Evolutionary conservation across 2,797 vertebrate species (phyloP).

Genomic region (Eulemur mongoz): DNA sequence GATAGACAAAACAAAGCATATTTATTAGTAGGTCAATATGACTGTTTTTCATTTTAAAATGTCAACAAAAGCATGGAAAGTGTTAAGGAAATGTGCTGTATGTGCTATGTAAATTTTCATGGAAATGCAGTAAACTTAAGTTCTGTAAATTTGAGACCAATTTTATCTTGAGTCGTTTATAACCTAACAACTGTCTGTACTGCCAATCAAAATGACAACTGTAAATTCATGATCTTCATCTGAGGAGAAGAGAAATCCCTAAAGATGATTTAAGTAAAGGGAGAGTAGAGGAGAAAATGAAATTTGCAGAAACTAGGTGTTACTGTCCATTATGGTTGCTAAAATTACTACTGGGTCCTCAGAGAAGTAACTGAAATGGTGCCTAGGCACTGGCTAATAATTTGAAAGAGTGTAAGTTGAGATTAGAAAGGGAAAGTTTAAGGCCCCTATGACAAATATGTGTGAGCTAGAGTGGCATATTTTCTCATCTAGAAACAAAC

Average conservation of each 20-base stretch:
- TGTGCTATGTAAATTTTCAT: slow-evolving; percentile 61
- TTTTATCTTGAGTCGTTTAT: slow-evolving; percentile 73
- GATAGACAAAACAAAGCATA: background rate
- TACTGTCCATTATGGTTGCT: slow-evolving; percentile 35
- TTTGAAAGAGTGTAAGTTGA: slow-evolving; percentile 46
- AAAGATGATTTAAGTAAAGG: slow-evolving; percentile 70
- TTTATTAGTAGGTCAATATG: slow-evolving; percentile 21
- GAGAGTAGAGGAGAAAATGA: slow-evolving; percentile 62
- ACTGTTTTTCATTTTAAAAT: slow-evolving; percentile 57
- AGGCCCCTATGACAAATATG: slow-evolving; percentile 1
- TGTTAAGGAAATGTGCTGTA: slow-evolving; percentile 58
- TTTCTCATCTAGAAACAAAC: slow-evolving; percentile 65
- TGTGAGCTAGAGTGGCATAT: slow-evolving; percentile 61
- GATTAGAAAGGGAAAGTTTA: slow-evolving; percentile 42
- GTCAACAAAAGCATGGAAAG: background rate
- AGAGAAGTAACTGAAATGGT: slow-evolving; percentile 50
- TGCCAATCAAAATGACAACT: slow-evolving; percentile 79
- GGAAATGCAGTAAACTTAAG: slow-evolving; percentile 64
- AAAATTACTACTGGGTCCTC: slow-evolving; percentile 45
- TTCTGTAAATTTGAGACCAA: slow-evolving; percentile 75
- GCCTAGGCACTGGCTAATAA: background rate
- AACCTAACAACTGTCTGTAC: slow-evolving; percentile 54
- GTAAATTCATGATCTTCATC: slow-evolving; percentile 76
- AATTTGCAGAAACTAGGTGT: slow-evolving; percentile 58
- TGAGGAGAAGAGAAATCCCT: slow-evolving; percentile 54